A percentile compares a stretch with the other conserved stretches of the same genome.
Conservation (phyloP, 2,888 invertebrate genomes). For the Pardosa pseudoannulata region DNA sequence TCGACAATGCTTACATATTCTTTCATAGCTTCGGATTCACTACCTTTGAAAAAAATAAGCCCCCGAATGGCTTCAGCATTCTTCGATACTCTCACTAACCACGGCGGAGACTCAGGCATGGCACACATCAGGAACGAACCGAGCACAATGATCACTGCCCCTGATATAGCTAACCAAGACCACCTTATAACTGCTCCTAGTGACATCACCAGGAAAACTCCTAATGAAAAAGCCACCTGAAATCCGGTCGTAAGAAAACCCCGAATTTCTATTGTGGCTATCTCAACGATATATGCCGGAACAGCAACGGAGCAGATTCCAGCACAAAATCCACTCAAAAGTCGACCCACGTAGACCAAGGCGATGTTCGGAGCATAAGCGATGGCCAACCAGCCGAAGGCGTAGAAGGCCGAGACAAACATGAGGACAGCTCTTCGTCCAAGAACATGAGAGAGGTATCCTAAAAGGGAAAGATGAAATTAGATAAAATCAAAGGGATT, state of each 20-base stretch:
- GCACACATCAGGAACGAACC: conserved; percentile 39
- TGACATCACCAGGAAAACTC: conserved; percentile 58
- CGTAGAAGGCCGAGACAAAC: conserved; percentile 76
- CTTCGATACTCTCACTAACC: conserved; percentile 57
- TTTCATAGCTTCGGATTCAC: conserved; percentile 68
- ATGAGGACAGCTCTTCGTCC: conserved; percentile 76
- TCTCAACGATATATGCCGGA: conserved; percentile 73
- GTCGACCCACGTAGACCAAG: conserved; percentile 52
- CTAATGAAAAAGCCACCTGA: conserved; percentile 65
- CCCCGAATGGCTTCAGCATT: conserved; percentile 74
- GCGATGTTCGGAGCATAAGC: conserved; percentile 55
- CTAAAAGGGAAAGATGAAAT: no score
- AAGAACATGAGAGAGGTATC: conserved; percentile 66
- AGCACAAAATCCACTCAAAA: conserved; percentile 58
- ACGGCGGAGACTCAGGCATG: conserved; percentile 73
- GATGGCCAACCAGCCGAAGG: conserved; percentile 77
- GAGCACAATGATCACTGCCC: conserved; percentile 21
- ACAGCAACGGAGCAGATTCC: conserved; percentile 68
- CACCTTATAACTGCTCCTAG: conserved; percentile 67
- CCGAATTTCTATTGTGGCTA: conserved; percentile 59
- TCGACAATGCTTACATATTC: conserved; percentile 50
- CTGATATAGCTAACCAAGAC: conserved; percentile 64
- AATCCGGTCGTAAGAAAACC: conserved; percentile 70
- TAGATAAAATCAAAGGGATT: no score
- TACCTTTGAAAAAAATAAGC: conserved; percentile 75